Base-by-base conservation (phyloP, 2,113 vertebrate genomes). In the Turdus rufiventris region DNA sequence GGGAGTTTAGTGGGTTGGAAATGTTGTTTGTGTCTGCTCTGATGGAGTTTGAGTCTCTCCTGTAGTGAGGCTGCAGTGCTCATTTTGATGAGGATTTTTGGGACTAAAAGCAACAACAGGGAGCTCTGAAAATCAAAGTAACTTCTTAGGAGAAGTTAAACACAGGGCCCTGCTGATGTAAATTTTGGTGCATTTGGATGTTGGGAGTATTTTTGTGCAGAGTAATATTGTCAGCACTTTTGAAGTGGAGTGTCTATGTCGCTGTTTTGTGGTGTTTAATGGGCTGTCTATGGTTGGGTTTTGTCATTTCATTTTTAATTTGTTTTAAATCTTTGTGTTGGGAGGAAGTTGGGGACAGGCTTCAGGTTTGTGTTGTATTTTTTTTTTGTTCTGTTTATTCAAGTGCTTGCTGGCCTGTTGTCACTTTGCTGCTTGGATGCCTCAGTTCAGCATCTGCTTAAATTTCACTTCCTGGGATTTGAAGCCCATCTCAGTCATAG, bases 161-260 rank as follows among this genome's bases (percentile, higher is more conserved):
- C 29, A 8, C 18, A 7, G 9, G 33, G 5, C 7, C 2, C 26
- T 85, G 17, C n/a, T 85, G 28, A 7, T 73, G 14, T 36, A 36
- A 68, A 19, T 34, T 50, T 38, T 19, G 25, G 14, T 57, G 12
- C 24, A 2, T 19, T 26, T 48, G 67, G 28, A 8, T 40, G 5
- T 42, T n/a, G 57, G 26, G 38, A 50, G 14, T 45, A 13, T 65
- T 83, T 65, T 12, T 5, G 11, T 62, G n/a, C 18, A 31, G 26
- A 16, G 20, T 28, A 6, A 11, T 6, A 21, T 2, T 71, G 53
- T 51, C 50, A 80, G 2, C 4, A 8, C 18, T 56, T n/a, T 36
- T 24, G 10, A 42, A 43, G 40, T 33, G 40, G 45, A 21, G 34
- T n/a, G 56, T 14, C 29, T n/a, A 1, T 0, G 0, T 24, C 1